Percentiles rank a stretch among this genome's conserved stretches.
These are phyloP conservation scores for Heteromurus nitidus DNA, from an alignment of 2,888 invertebrate genomes.

Conservation along the genomic window DNA sequence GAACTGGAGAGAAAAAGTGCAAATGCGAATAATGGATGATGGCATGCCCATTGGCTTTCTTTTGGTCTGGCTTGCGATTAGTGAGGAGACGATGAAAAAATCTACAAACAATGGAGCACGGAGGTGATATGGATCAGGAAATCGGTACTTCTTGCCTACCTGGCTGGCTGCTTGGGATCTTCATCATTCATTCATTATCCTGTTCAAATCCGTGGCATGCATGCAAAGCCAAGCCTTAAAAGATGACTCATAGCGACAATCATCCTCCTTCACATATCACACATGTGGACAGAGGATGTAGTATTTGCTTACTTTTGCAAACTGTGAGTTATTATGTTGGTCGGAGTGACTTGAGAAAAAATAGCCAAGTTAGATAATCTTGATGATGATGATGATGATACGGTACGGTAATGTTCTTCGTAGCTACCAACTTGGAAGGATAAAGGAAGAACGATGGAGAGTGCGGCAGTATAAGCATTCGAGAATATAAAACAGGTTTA, in stretches of 20 bases:
- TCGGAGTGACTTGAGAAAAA: background rate
- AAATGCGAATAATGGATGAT: background rate
- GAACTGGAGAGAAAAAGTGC: constrained; percentile 10
- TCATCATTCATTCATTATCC: background rate
- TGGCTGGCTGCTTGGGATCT: background rate
- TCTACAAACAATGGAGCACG: constrained; percentile 5
- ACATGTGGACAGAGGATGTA: too few species aligned
- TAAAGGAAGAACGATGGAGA: too few species aligned
- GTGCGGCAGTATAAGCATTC: too few species aligned
- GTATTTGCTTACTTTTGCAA: background rate
- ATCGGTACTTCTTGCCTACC: constrained; percentile 12
- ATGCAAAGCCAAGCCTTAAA: constrained; percentile 8
- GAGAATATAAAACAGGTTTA: too few species aligned
- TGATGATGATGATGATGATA: too few species aligned
- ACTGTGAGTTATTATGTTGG: background rate
- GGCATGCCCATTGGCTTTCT: background rate
- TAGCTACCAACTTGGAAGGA: too few species aligned
- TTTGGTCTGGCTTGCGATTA: too few species aligned
- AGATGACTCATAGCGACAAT: constrained; percentile 15
- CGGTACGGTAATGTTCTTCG: too few species aligned
- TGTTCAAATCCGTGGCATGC: background rate
- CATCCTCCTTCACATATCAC: too few species aligned
- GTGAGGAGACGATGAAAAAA: background rate
- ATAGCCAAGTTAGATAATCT: too few species aligned
- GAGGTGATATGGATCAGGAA: constrained; percentile 27